Evolutionary conservation across 2,888 invertebrate genomes (phyloP), one percentile per base, ranked within the genome.

Genomic region (Erebia ligea): DNA sequence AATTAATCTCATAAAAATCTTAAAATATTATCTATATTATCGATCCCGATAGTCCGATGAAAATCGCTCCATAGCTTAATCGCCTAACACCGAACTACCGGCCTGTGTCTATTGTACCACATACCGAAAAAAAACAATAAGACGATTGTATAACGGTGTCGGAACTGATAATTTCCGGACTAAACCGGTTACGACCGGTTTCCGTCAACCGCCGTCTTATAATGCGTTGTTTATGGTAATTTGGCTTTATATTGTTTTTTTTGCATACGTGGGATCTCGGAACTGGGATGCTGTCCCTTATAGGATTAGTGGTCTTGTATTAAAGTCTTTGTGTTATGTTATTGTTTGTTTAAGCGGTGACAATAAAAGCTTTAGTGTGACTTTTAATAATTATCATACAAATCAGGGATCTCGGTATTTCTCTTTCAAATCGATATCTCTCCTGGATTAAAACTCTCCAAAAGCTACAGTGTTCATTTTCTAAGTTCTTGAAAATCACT

Each of bases 161-260:
- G 82, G 87, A 83, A 85, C 82, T 77, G 80, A 81, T 84, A 81
- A 85, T 88, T 88, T 91, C 91, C 91, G 87, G 86, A 82, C 76
- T 71, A 71, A 90, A 91, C 91, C 83, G 84, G 91, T 88, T 82
- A 75, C 17, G 80, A 87, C 90, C 83, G 85, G 90, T 90, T 84
- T 78, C 70, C 79, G 74, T 71, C 77, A 85, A 85, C 87, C 86
- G 88, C 86, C 84, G 81, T 77, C 78, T 78, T 77, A 86, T 91
- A 90, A 91, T 91, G 89, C 84, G 82, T 88, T 93, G 92, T 92
- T 92, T 92, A 93, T 92, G 92, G 92, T 92, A 93, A 93, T 93
- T 91, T 92, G 82, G 87, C 80, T 77, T 82, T 87, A 78, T 83
- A 81, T 82, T 34, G 34, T 5, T 34, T 81, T 79, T 85, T 85